Evolutionary conservation across 2,888 invertebrate species (phyloP), one percentile per base, ranked within the genome.

Genomic region (Zygaena filipendulae): DNA sequence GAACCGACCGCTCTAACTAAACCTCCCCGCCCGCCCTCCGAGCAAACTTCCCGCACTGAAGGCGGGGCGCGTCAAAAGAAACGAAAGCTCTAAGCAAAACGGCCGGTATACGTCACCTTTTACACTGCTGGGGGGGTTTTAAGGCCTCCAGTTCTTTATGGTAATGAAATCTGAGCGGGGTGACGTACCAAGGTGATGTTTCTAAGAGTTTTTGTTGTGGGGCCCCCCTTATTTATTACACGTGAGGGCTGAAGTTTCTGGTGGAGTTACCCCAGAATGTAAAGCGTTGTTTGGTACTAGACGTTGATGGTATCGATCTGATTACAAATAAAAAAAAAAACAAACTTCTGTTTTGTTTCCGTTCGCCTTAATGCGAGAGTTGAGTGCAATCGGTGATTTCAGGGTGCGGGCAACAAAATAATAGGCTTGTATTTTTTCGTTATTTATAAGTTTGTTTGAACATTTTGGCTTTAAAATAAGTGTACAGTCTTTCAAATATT

Each of bases 81-180:
- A 24, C 27, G 38, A 29, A 11, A 34, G 52, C 21, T 44, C 47
- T 32, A 11, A n/a, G 13, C 27, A 23, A 4, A 13, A 16, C 43
- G 50, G 52, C 42, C 42, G 46, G 46, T 38, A 36, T 47, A 48
- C 53, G 55, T 55, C 53, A 55, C 55, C 55, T 55, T 55, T 52
- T 52, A 52, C 52, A 51, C 47, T 52, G 52, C 45, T 59, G 60
- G 64, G 66, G 72, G 75, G 77, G 72, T 74, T 77, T 77, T 75
- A 75, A 79, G 77, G 75, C 75, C 69, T 69, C 64, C 70, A 75
- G 77, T 79, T 77, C 77, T 79, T 79, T 79, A 79, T 79, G 79
- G 74, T 79, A 79, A 79, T 79, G 79, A 79, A 79, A 79, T 79
- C 79, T 79, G 79, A 77, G 74, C 75, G 67, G 77, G 75, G 75